Evolutionary conservation across 2,797 vertebrate species (phyloP), one percentile per base, ranked within the genome.

Genomic region (Anguilla obscura): DNA sequence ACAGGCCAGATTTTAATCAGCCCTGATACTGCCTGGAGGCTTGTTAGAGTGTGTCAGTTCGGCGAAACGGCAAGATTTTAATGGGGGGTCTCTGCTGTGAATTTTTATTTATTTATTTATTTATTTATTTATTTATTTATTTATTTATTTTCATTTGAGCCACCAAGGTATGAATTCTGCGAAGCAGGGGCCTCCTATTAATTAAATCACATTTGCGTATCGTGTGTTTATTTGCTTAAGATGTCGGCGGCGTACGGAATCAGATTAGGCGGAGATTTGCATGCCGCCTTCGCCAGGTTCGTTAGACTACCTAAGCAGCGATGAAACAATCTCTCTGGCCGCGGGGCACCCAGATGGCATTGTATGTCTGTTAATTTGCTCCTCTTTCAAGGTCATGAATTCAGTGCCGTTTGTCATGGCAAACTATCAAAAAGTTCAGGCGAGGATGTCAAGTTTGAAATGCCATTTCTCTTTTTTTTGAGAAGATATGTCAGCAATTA

Each of bases 161-260:
- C 12, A 93, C 90, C 93, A 95, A 94, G 92, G 94, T 91, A 94
- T 91, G 94, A 95, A 94, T 95, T 95, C 93, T 94, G 94, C 91
- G 92, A 93, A 95, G 95, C 92, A 91, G 93, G 94, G 94, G 94
- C 95, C 95, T 95, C 95, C 95, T 95, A 95, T 96, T 96, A 96
- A 96, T 96, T 96, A 96, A 96, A 96, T 95, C 95, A 95, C 96
- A 96, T 96, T 96, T 96, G 94, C 94, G 94, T 96, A 96, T 96
- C 96, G 95, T 96, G 96, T 96, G 95, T 96, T 96, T 96, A 96
- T 97, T 96, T 96, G 94, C 93, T 90, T 89, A 92, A 93, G 95
- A 95, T 94, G 90, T 94, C 95, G 95, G 95, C 94, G 94, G 88
- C 87, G 93, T 90, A 92, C 95, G 92, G 92, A 94, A 94, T 93